Percentiles rank a stretch among this genome's conserved stretches.
phyloP scores from a whole-genome alignment of 2,113 vertebrate genomes.

The Chloroceryle aenea region DNA sequence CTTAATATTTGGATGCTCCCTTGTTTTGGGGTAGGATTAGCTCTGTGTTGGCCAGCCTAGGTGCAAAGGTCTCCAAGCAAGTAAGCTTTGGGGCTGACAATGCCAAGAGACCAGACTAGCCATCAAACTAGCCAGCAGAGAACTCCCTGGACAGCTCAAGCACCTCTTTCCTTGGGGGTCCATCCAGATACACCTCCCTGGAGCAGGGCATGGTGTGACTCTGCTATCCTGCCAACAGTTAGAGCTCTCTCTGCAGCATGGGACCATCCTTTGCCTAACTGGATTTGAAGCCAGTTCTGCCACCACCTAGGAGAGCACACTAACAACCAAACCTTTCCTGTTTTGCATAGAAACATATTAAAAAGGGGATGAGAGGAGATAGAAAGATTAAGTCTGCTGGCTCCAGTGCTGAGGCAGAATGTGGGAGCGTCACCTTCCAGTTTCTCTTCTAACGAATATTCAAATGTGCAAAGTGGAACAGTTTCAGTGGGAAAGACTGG shows the following conservation, averaged over 20 bases:
- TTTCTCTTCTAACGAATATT: constrained; percentile 16
- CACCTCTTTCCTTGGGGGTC: neutral
- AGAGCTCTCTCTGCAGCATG: neutral
- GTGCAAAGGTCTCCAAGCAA: neutral
- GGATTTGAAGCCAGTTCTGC: constrained; percentile 37
- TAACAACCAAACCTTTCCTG: constrained; percentile 25
- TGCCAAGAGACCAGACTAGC: neutral
- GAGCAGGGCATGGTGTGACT: neutral
- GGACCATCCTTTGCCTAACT: neutral
- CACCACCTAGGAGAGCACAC: neutral
- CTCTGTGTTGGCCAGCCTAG: neutral
- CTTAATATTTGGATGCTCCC: neutral
- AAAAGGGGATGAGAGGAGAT: constrained; percentile 3
- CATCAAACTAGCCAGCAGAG: neutral
- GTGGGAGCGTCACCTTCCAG: neutral
- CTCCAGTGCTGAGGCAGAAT: neutral
- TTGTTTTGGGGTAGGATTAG: neutral
- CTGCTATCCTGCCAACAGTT: neutral
- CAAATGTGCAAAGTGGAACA: neutral
- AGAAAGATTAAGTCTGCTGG: constrained; percentile 29
- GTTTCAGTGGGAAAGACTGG: constrained; percentile 1
- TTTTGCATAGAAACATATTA: constrained; percentile 34
- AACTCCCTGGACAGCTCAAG: neutral
- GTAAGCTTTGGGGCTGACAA: neutral
- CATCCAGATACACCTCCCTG: neutral